These are phyloP conservation scores for Dendrophyllia cribrosa DNA, from an alignment of 64 coral and sea anemone species.

Conservation along the genomic window DNA sequence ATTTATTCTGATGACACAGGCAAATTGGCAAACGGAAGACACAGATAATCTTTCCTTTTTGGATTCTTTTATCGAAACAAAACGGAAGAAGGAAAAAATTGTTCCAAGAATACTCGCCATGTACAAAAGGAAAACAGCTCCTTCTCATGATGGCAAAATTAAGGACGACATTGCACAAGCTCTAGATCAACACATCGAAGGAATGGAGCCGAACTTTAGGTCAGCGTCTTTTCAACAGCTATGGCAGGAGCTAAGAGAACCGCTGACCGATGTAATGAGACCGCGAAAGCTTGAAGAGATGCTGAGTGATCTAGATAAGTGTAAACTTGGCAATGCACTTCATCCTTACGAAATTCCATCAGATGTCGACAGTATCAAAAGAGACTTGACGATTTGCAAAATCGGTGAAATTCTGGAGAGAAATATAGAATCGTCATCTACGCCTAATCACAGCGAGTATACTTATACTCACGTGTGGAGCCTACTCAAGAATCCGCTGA, in stretches of 20 bases:
- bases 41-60: background rate
- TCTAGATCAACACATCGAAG: conserved; percentile 85
- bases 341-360: conserved; percentile 41
- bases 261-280: conserved; percentile 69
- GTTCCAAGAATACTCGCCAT: conserved; percentile 39
- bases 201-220: conserved; percentile 87
- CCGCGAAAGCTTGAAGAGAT: conserved; percentile 44
- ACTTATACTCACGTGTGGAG: conserved; percentile 63
- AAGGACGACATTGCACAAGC: conserved; percentile 55
- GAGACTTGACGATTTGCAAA: conserved; percentile 80
- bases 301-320: conserved; percentile 58
- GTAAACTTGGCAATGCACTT: conserved; percentile 21
- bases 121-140: conserved; percentile 16
- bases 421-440: background rate
- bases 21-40: background rate
- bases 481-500: conserved; percentile 71
- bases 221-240: conserved; percentile 83
- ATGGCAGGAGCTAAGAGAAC: conserved; percentile 70
- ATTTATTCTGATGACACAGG: background rate
- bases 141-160: conserved; percentile 32
- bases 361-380: conserved; percentile 48
- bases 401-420: conserved; percentile 68
- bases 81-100: background rate
- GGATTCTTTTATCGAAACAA: background rate
- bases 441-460: background rate